Evolutionary conservation across 2,888 invertebrate species (phyloP).

Genomic region (Eurytoma californica): DNA sequence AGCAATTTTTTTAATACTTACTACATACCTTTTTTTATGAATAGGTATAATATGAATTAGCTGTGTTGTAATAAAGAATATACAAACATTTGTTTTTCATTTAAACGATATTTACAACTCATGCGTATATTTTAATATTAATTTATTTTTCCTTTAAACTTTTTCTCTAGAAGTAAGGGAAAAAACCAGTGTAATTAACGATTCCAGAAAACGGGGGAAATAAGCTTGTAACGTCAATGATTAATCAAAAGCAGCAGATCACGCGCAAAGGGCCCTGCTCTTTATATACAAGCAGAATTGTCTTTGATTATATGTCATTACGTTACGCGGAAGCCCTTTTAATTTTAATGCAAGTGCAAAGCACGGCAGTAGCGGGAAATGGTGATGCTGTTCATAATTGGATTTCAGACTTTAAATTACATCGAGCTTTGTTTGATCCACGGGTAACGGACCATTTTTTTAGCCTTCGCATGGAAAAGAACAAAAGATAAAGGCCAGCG

Average conservation of each 20-base stretch:
- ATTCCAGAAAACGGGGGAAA: too few species aligned
- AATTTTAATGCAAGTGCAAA: slow-evolving; percentile 47
- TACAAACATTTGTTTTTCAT: too few species aligned
- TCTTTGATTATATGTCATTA: slow-evolving; percentile 55
- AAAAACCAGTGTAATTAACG: too few species aligned
- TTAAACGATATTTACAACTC: too few species aligned
- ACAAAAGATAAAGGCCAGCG: slow-evolving; percentile 5
- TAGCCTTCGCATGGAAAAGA: background rate
- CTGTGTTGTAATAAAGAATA: too few species aligned
- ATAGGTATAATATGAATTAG: too few species aligned
- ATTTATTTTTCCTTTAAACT: too few species aligned
- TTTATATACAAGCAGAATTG: slow-evolving; percentile 23
- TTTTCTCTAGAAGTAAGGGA: too few species aligned
- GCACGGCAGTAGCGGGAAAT: slow-evolving; percentile 24
- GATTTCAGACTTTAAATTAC: slow-evolving; percentile 35
- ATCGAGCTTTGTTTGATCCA: background rate
- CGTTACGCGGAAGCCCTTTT: slow-evolving; percentile 38
- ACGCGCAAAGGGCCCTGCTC: slow-evolving; percentile 17
- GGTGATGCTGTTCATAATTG: slow-evolving; percentile 34
- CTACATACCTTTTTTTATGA: too few species aligned
- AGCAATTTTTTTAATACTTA: too few species aligned
- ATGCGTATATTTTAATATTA: too few species aligned
- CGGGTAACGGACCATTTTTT: background rate
- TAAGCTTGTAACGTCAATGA: too few species aligned
- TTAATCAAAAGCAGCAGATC: slow-evolving; percentile 29